Evolutionary conservation across 2,888 invertebrate species (phyloP).

Genomic region (Ischnura elegans): DNA sequence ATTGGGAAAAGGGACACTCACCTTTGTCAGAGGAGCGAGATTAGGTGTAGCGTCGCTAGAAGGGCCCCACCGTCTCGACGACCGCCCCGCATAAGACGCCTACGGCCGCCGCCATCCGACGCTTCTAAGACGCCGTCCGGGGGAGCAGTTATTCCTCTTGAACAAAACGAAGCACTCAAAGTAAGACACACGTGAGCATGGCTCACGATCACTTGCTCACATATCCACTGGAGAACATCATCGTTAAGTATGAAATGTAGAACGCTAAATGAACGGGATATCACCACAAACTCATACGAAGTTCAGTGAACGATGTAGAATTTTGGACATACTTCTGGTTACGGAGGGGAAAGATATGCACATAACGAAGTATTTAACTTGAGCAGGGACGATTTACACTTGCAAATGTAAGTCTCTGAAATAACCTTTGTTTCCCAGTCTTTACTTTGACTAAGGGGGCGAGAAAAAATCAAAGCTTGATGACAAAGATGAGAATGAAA

Average conservation of each 20-base stretch:
- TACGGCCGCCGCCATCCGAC: neutral
- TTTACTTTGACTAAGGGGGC: too few species aligned
- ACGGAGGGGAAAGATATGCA: too few species aligned
- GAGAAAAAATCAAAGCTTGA: too few species aligned
- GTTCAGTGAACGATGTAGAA: neutral
- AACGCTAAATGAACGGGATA: neutral
- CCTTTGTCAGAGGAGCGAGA: conserved; percentile 52
- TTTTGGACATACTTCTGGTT: too few species aligned
- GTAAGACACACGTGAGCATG: neutral
- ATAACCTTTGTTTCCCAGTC: too few species aligned
- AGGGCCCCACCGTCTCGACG: conserved; percentile 32
- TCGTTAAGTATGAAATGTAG: neutral
- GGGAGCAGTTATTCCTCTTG: neutral
- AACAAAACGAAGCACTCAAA: too few species aligned
- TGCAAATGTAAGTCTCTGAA: too few species aligned
- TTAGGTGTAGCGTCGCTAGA: conserved; percentile 29
- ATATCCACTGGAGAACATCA: neutral
- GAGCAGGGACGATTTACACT: too few species aligned
- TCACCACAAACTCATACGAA: neutral
- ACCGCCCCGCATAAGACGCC: conserved; percentile 12
- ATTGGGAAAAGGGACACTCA: neutral
- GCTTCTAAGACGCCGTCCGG: neutral
- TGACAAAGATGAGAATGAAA: too few species aligned
- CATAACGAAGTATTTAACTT: too few species aligned
- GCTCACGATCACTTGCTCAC: neutral